Evolutionary conservation across 1,140 invertebrate genomes (phyloP), one percentile per base, ranked within the genome.

Genomic region (Cyrtorhinus lividipennis): DNA sequence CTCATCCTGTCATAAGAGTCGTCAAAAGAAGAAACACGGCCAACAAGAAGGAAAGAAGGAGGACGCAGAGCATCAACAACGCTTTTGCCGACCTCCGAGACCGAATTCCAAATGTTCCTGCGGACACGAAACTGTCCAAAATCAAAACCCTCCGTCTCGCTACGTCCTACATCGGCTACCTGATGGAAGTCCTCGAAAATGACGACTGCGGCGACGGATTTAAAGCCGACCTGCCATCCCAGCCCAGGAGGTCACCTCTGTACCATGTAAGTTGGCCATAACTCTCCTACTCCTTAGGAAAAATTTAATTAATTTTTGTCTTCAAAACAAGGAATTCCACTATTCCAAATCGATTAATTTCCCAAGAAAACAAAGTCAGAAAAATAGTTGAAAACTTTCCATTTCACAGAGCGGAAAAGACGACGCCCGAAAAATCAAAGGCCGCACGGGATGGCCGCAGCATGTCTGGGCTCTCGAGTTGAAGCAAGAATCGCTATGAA

Each of bases 51-150:
- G 94, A 97, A 72, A 93, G 96, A 72, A 74, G 93, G 45, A 75
- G 92, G 62, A 98, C 94, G 0, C 87, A 92, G 73, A 93, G 88
- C 66, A 95, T 98, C 66, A 98, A 98, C 75, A 92, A 87, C 64
- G 94, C 93, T 0, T 98, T 96, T 71, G 85, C 90, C 0, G 86
- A 92, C 70, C 77, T 97, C 0, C 75, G 94, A 1, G 91, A 94
- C 63, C 8, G 48, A 20, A 53, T 53, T 13, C 48, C 48, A 20
- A 59, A 59, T 15, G 92, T 97, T 3, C 93, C 93, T 0, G 83
- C 88, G 0, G 94, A 97, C 71, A 97, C 93, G 0, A 97, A 97
- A 58, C 64, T 71, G 2, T 79, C 78, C 30, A 83, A 92, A 79
- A 92, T 96, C 66, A 95, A 96, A 74, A 93, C 92, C 0, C 77